Conservation (phyloP, 2,888 invertebrate genomes). For the Drosophila koepferae region DNA sequence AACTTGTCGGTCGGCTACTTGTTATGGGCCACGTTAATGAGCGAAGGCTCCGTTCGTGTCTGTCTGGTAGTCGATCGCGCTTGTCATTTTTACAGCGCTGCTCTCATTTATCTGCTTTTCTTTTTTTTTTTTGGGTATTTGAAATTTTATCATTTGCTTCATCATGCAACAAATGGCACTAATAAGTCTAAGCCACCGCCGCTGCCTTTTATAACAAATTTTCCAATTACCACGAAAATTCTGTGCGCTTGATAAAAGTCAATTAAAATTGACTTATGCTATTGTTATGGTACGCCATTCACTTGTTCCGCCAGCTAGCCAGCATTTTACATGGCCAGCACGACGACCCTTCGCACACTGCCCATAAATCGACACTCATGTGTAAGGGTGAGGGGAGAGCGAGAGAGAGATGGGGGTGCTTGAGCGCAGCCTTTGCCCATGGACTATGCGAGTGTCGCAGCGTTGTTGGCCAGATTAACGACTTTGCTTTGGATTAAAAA, state of each 20-base stretch:
- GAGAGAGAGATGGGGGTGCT: too few species aligned
- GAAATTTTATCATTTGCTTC: constrained; percentile 13
- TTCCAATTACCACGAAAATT: constrained; percentile 71
- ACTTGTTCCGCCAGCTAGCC: constrained; percentile 1
- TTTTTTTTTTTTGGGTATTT: not conserved
- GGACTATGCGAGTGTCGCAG: not conserved
- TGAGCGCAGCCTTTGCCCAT: not conserved
- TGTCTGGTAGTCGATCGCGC: constrained; percentile 12
- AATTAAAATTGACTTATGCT: constrained; percentile 77
- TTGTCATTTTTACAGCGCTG: not conserved
- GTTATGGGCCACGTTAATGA: constrained; percentile 57
- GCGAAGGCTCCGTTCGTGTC: constrained; percentile 31
- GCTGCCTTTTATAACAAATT: constrained; percentile 53
- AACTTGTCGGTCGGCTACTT: constrained; percentile 61
- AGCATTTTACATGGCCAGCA: constrained; percentile 24
- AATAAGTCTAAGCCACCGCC: constrained; percentile 57
- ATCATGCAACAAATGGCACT: constrained; percentile 64
- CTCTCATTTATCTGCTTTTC: not conserved
- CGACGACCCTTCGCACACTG: not conserved
- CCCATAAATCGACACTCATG: constrained; percentile 3
- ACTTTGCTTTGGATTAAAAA: not conserved
- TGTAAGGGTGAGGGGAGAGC: not conserved
- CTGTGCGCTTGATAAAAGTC: constrained; percentile 70
- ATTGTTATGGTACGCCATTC: constrained; percentile 58
- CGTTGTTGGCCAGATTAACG: constrained; percentile 2